Evolutionary conservation across 2,888 invertebrate species (phyloP).

Genomic region (Augochlorella aurata): DNA sequence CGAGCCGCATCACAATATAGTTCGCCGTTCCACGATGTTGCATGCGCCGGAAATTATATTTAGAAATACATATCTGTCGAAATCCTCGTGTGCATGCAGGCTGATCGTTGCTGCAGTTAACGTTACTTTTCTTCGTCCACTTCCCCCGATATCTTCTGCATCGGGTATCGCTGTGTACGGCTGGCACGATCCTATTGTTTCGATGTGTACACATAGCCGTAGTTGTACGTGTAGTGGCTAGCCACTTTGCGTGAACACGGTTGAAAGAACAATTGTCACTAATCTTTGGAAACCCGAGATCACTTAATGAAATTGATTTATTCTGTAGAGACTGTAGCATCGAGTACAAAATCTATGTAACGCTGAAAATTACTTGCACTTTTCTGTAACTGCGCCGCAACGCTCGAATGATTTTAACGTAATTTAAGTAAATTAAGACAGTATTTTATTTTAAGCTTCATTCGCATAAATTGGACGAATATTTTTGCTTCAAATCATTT

Average conservation of each 20-base stretch:
- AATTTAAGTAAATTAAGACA: not conserved
- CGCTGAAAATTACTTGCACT: too few species aligned
- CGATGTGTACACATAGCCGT: conserved; percentile 19
- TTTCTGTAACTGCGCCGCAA: not conserved
- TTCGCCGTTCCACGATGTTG: conserved; percentile 38
- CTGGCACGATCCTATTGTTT: conserved; percentile 48
- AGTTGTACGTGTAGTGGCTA: not conserved
- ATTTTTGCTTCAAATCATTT: not conserved
- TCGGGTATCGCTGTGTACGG: conserved; percentile 38
- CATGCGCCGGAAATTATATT: conserved; percentile 63
- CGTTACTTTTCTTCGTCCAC: conserved; percentile 49
- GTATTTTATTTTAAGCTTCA: not conserved
- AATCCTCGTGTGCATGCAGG: conserved; percentile 54
- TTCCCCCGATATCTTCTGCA: conserved; percentile 46
- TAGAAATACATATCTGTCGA: conserved; percentile 43
- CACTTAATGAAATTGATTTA: not conserved
- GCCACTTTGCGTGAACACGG: conserved; percentile 34
- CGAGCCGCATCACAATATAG: conserved; percentile 36
- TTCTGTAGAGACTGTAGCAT: not conserved
- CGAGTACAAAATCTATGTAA: not conserved
- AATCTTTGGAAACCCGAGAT: not conserved
- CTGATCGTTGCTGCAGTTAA: conserved; percentile 44
- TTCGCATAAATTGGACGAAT: not conserved
- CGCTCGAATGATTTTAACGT: not conserved
- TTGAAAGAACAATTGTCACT: conserved; percentile 20